Evolutionary conservation across 2,113 vertebrate species (phyloP), one percentile per base, ranked within the genome.

Genomic region (Cyanistes caeruleus): DNA sequence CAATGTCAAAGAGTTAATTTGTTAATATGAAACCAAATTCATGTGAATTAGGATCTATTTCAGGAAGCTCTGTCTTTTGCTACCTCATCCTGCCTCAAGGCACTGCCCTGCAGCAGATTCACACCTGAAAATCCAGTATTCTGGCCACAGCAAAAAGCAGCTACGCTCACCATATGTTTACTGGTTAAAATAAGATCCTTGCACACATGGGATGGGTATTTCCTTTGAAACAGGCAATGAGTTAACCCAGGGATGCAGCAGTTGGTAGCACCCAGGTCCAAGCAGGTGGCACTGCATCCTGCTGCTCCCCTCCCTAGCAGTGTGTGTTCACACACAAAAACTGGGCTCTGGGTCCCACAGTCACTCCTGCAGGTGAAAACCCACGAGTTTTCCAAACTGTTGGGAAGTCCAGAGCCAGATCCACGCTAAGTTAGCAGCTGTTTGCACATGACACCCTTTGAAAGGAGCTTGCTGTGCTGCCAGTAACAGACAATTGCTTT

Each of bases 401-500:
- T 90, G 55, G 46, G 4, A 75, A 81, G 43, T 22, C 70, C 31
- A 35, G 58, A 89, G 87, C 55, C 81, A 84, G 75, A 39, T 13
- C 81, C 95, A 91, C 39, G 67, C 80, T 70, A 91, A 78, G 65
- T 39, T 31, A 84, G 28, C 91, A 91, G 74, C 89, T 92, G 78
- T 59, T 75, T 64, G 64, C 85, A 81, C 52, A 68, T 53, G 81
- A 68, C 0, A 8, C 69, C 75, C 77, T 95, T 39, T 27, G 56
- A 53, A 73, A 88, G 75, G 48, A 67, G 31, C 63, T 77, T 72
- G 73, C 43, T 31, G 20, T 20, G 67, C 69, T 92, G 87, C 1
- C 6, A 96, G 81, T 93, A 90, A 89, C 78, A 77, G 65, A 73
- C 89, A 87, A 84, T n/a, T 64, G 39, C 43, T 83, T 87, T 33